phyloP scores from a whole-genome alignment of 2,888 invertebrate species.

The Cephus pulcher region DNA sequence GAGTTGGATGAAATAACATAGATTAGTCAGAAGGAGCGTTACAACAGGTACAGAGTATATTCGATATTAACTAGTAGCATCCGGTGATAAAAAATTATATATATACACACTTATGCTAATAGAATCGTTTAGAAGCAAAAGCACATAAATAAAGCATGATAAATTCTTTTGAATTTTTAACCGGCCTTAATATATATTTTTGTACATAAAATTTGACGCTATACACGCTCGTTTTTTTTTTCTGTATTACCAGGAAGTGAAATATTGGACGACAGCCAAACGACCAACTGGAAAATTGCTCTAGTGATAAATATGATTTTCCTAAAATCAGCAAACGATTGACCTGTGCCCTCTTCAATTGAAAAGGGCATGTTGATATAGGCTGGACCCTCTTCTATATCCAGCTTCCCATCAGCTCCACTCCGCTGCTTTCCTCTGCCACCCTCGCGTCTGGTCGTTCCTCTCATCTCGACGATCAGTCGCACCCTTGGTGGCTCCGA shows the following conservation, averaged over 20 bases:
- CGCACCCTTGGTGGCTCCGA: conserved; percentile 27
- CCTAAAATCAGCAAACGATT: neutral
- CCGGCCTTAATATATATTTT: neutral
- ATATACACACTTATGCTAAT: neutral
- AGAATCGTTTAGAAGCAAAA: neutral
- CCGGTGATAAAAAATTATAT: conserved; percentile 48
- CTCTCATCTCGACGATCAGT: conserved; percentile 16
- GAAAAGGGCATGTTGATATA: neutral
- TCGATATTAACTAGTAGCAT: conserved; percentile 48
- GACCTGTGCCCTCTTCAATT: neutral
- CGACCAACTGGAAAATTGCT: neutral
- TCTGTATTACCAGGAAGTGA: neutral
- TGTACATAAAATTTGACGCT: neutral
- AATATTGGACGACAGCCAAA: neutral
- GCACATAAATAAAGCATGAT: neutral
- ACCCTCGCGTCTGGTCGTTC: conserved; percentile 6
- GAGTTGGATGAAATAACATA: neutral
- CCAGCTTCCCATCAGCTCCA: neutral
- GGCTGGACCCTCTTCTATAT: neutral
- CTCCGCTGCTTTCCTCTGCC: neutral
- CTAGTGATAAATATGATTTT: neutral
- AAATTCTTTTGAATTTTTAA: neutral
- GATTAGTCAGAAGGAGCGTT: neutral
- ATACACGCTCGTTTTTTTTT: neutral
- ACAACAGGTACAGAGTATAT: conserved; percentile 7